These are phyloP conservation scores for Formica exsecta DNA, from an alignment of 1,140 invertebrate genomes.

Conservation along the genomic window DNA sequence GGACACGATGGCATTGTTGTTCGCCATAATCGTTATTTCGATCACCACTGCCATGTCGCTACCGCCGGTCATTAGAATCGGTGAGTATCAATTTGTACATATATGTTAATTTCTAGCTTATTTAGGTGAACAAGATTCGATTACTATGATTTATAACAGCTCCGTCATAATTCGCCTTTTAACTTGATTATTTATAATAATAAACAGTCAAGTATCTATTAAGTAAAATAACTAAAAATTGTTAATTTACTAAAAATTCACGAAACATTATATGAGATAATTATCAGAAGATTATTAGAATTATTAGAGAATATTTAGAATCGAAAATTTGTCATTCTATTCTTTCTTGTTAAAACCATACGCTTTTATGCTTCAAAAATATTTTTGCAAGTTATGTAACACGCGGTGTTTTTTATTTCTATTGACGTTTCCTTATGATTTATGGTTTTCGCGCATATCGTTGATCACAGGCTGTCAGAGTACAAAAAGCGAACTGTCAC, in stretches of 20 bases:
- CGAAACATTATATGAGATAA: no score
- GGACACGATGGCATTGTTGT: conserved; percentile 85
- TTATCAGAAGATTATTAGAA: no score
- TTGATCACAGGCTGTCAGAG: not conserved
- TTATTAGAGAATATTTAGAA: not conserved
- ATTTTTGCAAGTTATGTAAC: conserved; percentile 10
- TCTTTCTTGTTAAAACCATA: not conserved
- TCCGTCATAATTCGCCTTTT: not conserved
- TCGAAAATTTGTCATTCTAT: not conserved
- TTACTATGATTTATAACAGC: not conserved
- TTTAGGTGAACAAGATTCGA: not conserved
- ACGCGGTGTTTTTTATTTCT: not conserved
- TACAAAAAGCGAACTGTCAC: not conserved
- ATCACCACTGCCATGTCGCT: conserved; percentile 86
- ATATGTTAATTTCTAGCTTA: not conserved
- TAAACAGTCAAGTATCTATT: not conserved
- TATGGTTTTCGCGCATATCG: not conserved
- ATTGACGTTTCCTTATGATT: not conserved
- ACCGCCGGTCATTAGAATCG: conserved; percentile 90
- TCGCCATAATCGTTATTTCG: conserved; percentile 85
- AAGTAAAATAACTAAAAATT: not conserved
- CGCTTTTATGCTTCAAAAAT: not conserved
- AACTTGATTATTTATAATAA: not conserved
- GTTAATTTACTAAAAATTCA: not conserved
- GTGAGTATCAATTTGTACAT: conserved; percentile 83